These are phyloP conservation scores for Lithosia quadra DNA, from an alignment of 2,888 invertebrate species.

Conservation along the genomic window DNA sequence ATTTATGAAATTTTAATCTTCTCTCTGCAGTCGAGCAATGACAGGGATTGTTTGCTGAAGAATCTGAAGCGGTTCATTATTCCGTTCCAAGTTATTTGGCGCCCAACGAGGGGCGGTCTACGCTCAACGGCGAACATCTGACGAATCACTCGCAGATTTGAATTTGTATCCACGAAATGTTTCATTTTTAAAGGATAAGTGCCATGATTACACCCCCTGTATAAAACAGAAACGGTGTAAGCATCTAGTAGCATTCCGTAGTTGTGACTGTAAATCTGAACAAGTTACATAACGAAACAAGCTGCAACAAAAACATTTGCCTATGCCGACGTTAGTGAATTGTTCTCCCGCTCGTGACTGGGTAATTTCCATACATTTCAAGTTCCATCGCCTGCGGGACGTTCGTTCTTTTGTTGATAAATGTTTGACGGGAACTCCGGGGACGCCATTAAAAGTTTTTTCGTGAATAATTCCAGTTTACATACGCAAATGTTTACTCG, in stretches of 20 bases:
- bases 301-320: conserved; percentile 86
- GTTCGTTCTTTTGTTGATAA: conserved; percentile 87
- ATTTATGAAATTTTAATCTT: conserved; percentile 68
- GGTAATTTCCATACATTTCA: conserved; percentile 87
- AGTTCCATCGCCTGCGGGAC: conserved; percentile 87
- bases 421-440: conserved; percentile 87
- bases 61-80: conserved; percentile 77
- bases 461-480: conserved; percentile 87
- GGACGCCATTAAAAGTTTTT: conserved; percentile 88
- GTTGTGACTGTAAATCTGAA: conserved; percentile 76
- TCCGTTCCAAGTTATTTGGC: conserved; percentile 77
- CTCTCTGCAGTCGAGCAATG: conserved; percentile 64
- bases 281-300: conserved; percentile 78
- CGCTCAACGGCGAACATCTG: conserved; percentile 65
- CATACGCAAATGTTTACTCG: conserved; percentile 87
- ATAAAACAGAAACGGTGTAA: conserved; percentile 39
- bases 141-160: conserved; percentile 67
- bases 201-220: conserved; percentile 19
- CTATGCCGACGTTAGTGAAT: conserved; percentile 86
- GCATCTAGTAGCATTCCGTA: conserved; percentile 56
- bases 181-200: conserved; percentile 57
- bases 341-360: conserved; percentile 86
- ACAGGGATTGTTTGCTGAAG: conserved; percentile 73
- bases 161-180: conserved; percentile 59
- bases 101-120: conserved; percentile 70